Evolutionary conservation across 2,888 invertebrate species (phyloP), one percentile per base, ranked within the genome.

Genomic region (Acanthosepion lycidas): DNA sequence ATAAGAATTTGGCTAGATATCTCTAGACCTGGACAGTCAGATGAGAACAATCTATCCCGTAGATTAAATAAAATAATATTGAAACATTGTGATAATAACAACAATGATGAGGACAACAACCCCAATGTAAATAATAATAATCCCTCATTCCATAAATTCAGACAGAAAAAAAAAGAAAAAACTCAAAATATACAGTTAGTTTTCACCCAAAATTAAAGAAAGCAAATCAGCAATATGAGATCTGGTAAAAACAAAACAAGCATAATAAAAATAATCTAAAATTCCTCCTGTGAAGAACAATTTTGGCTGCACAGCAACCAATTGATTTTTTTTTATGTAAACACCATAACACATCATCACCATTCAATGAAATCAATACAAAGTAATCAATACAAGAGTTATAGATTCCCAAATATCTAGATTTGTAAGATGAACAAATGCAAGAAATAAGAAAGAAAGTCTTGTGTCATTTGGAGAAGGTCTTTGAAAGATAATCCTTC

Each of bases 361-460:
- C 78, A n/a, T 78, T 33, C 78, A n/a, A 78, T 78, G 33, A n/a
- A 78, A 78, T 78, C 78, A 78, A 78, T 78, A 78, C 5, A n/a
- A 78, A n/a, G 78, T 78, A 18, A 78, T 78, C 78, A 78, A 78
- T 78, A 78, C 78, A 78, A 78, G 59, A 59, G 78, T n/a, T 78
- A 78, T 78, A 78, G 78, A 78, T 78, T 78, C 78, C n/a, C 33
- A 78, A 78, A 78, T 78, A 78, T 78, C 78, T 78, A 78, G n/a
- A 78, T 78, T 78, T 78, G 33, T n/a, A 18, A 78, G 78, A 78
- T 78, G 78, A 78, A 78, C 33, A n/a, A 78, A n/a, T n/a, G 78
- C 78, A 78, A 78, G 78, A 78, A 78, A 78, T 78, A 78, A 33
- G 78, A n/a, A n/a, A 33, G 33, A 12, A 64, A n/a, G n/a, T 12